Base-by-base conservation (phyloP, 1,140 invertebrate genomes). In the Orussus abietinus region DNA sequence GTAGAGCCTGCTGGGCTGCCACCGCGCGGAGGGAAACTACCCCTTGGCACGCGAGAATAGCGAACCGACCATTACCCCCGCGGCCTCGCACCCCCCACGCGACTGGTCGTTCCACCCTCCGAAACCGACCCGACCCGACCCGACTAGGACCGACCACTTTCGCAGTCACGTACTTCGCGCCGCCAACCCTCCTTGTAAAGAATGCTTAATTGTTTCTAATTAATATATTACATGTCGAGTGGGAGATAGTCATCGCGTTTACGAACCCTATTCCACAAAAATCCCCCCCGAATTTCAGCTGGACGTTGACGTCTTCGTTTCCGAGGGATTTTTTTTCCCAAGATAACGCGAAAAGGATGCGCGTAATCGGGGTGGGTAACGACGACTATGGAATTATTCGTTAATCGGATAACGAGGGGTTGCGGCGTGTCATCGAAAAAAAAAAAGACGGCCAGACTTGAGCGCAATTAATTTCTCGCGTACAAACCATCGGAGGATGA, bases 181-280 rank as follows among this genome's bases (percentile, higher is more conserved):
- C 21, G n/a, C 20, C 13, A 14, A 30, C 30, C 38, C 30, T 44
- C 30, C 19, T 12, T 33, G 12, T 31, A 40, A 55, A 65, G 43
- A 51, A 58, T 58, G 40, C 42, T 48, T 58, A 62, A 62, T 65
- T 65, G 57, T 62, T 63, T 62, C 42, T 54, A 62, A 60, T 65
- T 63, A 65, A 63, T 63, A 63, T 62, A 63, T 63, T 58, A 63
- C 57, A 55, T 49, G 52, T 35, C 45, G 51, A 54, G 57, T 52
- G 48, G 42, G 50, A 56, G 54, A 60, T 59, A 61, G 51, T 35
- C 49, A 62, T 55, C 58, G 51, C 38, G n/a, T n/a, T n/a, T n/a
- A n/a, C n/a, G n/a, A n/a, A n/a, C n/a, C n/a, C n/a, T n/a, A n/a
- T n/a, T n/a, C n/a, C n/a, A n/a, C n/a, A n/a, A n/a, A n/a, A n/a